A percentile compares a stretch with the other conserved stretches of the same genome.
Conservation (phyloP, 2,888 invertebrate species). For the Aporophyla lueneburgensis region DNA sequence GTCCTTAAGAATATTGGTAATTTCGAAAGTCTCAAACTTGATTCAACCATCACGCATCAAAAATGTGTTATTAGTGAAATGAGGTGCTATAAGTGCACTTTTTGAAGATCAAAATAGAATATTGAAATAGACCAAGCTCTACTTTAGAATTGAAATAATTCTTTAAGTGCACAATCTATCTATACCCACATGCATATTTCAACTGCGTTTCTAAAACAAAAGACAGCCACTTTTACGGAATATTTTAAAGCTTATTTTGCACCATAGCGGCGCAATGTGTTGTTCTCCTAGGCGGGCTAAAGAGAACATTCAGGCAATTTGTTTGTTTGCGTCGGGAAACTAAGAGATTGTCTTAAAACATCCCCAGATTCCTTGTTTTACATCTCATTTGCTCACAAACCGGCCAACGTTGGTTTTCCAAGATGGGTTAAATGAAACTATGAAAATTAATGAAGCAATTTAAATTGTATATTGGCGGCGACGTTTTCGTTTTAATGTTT, state of each 20-base stretch:
- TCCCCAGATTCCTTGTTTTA: conserved; percentile 80
- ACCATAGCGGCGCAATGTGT: conserved; percentile 63
- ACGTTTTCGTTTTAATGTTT: conserved; percentile 29
- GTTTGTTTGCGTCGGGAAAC: conserved; percentile 78
- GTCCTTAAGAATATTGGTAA: not conserved
- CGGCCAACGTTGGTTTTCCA: conserved; percentile 62
- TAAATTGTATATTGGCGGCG: conserved; percentile 52
- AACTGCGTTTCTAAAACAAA: conserved; percentile 44
- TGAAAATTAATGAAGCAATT: conserved; percentile 64
- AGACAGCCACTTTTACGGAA: conserved; percentile 57
- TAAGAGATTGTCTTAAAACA: conserved; percentile 79
- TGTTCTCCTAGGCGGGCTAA: conserved; percentile 66
- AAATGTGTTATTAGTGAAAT: not conserved
- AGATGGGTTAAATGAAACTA: conserved; percentile 63
- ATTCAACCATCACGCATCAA: not conserved
- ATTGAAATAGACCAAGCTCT: too few species aligned
- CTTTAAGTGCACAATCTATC: not conserved
- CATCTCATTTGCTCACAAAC: conserved; percentile 80
- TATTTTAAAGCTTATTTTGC: conserved; percentile 66
- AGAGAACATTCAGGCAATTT: conserved; percentile 77
- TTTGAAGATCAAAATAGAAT: not conserved
- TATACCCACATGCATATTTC: conserved; percentile 12
- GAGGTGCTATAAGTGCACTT: not conserved
- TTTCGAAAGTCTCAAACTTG: not conserved
- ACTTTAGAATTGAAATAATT: not conserved